phyloP scores from a whole-genome alignment of 1,140 invertebrate species.

The Ooceraea biroi region DNA sequence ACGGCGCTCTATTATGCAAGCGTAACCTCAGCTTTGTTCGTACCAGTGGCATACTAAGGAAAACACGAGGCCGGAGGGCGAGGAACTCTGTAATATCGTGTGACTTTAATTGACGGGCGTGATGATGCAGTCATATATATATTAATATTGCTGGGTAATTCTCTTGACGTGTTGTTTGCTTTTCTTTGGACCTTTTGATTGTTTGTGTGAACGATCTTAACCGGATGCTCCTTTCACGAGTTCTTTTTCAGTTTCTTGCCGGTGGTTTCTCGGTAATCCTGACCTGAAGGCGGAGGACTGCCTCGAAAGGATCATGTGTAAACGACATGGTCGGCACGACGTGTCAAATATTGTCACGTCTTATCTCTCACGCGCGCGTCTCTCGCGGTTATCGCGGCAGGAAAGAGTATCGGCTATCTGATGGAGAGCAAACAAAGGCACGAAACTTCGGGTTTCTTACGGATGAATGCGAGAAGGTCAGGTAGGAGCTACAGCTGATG shows the following conservation, averaged over 20 bases:
- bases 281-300: neutral
- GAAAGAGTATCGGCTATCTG: slow-evolving; percentile 58
- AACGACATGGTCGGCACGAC: slow-evolving; percentile 24
- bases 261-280: slow-evolving; percentile 61
- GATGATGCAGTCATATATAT: too few relatives aligned
- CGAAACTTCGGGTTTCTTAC: slow-evolving; percentile 24
- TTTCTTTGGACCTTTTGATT: too few relatives aligned
- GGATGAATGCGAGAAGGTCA: slow-evolving; percentile 12
- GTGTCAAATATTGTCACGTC: slow-evolving; percentile 71
- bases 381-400: slow-evolving; percentile 41
- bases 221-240: slow-evolving; percentile 53
- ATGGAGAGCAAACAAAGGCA: slow-evolving; percentile 57
- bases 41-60: slow-evolving; percentile 12
- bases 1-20: slow-evolving; percentile 66
- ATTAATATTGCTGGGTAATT: too few relatives aligned
- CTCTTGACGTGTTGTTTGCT: slow-evolving; percentile 12
- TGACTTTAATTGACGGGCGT: too few relatives aligned
- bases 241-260: too few relatives aligned
- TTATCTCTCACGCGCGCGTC: slow-evolving; percentile 66
- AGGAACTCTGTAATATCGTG: neutral
- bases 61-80: neutral
- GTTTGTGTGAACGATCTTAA: too few relatives aligned
- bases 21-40: slow-evolving; percentile 60
- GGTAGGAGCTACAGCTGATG: slow-evolving; percentile 32
- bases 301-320: slow-evolving; percentile 52